Base-by-base conservation (phyloP, 2,797 vertebrate species). In the Centroberyx gerrardi region DNA sequence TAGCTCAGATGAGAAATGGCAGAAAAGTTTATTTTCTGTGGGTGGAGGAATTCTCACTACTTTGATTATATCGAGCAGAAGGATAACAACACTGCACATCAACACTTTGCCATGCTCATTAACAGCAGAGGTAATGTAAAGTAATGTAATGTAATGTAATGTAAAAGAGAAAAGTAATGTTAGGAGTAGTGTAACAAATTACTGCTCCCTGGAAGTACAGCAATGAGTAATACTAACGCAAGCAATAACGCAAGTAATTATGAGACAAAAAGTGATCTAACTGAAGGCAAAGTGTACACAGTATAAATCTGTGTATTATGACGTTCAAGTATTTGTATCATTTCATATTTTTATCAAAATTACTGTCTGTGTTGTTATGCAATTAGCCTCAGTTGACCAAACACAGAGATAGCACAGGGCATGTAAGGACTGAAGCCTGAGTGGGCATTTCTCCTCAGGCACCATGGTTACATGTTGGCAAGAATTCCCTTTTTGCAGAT, bases 361-460 rank as follows among this genome's bases (percentile, higher is more conserved):
- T 84, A 86, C 28, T 38, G 67, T 55, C 60, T 72, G 88, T 83
- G 73, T 76, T 90, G 90, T 87, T 91, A 78, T 78, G 76, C 85
- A 86, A 87, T 91, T 87, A n/a, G 14, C 82, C 81, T 82, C 85
- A 84, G 88, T 54, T 87, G 88, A 88, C 84, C 86, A 82, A 78
- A 80, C 82, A 66, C 72, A 59, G 62, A 72, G 77, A 75, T 75
- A 80, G 77, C 74, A 69, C 53, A 80, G 79, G 86, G 80, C 81
- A 85, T 44, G 63, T 66, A 65, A 59, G 70, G 79, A 87, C 87
- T 70, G 75, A 76, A 81, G 85, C 71, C 81, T 84, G 88, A 91
- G 88, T 87, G 87, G 90, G 90, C 88, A 89, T 92, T 91, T 83
- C 72, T 87, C 90, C 87, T 87, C 80, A 36, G 87, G 91, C 87